Base-by-base conservation (phyloP, 2,888 invertebrate species). In the Aphodius sticticus region DNA sequence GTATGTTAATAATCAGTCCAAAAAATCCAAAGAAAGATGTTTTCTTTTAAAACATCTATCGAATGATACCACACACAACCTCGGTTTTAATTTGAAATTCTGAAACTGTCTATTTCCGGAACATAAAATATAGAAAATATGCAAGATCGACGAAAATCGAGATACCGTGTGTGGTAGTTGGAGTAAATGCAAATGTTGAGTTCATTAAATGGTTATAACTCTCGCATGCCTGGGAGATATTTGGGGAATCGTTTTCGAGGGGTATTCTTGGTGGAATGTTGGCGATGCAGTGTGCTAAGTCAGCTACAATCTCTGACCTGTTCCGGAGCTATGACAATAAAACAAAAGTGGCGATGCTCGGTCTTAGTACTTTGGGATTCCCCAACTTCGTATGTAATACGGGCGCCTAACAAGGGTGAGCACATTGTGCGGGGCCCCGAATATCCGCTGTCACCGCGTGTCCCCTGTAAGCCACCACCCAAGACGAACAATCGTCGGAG, bases 301-400 rank as follows among this genome's bases (percentile, higher is more conserved):
- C 79, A 77, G 79, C 77, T 72, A 76, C 76, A 79, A 79, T 79
- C 79, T 72, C 71, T 38, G 71, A 69, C 77, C 76, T 79, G 77
- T 76, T 76, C 76, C 77, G 71, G 38, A 79, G 79, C 69, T 76
- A 37, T 72, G 72, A 79, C 77, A 79, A 79, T 79, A 79, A 79
- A 79, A 79, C 79, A 79, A 76, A 79, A 79, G 72, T 79, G 79
- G 72, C 72, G 79, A 79, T 71, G 69, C 72, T 76, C 76, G 70
- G 69, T 69, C 72, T 72, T 76, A 76, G 76, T 71, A 72, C 69
- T 69, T 71, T 70, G 36, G 76, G 76, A 53, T 77, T 72, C 76
- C 14, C 71, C 37, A 79, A 76, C 76, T 79, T 76, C 76, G 69
- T 71, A 76, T 70, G 79, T 79, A n/a, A n/a, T 76, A 69, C 79